Evolutionary conservation across 2,113 vertebrate species (phyloP).

Genomic region (Apodemus sylvaticus): DNA sequence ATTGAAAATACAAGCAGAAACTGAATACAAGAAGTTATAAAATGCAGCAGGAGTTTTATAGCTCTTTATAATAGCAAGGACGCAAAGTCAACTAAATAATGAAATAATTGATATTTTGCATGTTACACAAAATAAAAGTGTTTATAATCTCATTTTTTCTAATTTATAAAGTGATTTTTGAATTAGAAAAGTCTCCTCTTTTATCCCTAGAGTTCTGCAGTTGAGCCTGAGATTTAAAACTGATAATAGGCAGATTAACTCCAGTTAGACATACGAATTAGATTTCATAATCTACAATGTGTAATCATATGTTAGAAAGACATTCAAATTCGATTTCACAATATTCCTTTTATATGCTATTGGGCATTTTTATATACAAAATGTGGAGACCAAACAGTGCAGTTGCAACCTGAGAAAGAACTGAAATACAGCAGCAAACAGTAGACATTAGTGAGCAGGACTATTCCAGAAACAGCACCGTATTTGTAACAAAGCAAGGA

Average conservation of each 20-base stretch:
- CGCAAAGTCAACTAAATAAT: not conserved
- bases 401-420: not conserved
- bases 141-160: not conserved
- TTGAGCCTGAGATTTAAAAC: not conserved
- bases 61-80: not conserved
- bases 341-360: not conserved
- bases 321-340: not conserved
- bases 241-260: not conserved
- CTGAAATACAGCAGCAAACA: not conserved
- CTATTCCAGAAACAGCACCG: not conserved
- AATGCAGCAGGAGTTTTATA: not conserved
- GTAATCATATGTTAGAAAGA: not conserved
- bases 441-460: too few species aligned
- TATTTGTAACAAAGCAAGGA: not conserved
- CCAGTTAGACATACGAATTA: not conserved
- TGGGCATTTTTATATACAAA: not conserved
- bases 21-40: not conserved
- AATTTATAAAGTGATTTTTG: not conserved
- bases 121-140: not conserved
- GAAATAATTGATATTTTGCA: not conserved
- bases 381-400: too few species aligned
- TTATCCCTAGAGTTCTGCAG: not conserved
- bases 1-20: slow-evolving; percentile 1
- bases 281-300: not conserved
- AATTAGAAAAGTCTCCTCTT: not conserved